Conservation (phyloP, 2,888 invertebrate genomes). For the Litoditis marina region DNA sequence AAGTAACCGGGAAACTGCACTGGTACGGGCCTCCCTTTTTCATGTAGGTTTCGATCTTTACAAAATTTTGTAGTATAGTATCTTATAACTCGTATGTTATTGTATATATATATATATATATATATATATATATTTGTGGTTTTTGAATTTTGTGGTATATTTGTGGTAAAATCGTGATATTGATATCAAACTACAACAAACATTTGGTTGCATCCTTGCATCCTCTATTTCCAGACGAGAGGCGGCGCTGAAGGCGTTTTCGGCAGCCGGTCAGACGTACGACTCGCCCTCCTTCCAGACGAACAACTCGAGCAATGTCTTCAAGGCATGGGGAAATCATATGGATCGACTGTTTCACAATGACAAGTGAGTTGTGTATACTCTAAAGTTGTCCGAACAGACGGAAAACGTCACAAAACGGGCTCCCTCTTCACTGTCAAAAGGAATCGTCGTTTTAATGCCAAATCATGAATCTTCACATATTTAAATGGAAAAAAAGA, state of each 20-base stretch:
- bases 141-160: background rate
- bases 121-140: slow-evolving; percentile 1
- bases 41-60: too few species aligned
- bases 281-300: slow-evolving; percentile 11
- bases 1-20: too few species aligned
- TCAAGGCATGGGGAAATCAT: slow-evolving; percentile 40
- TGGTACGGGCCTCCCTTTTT: too few species aligned
- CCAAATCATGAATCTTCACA: background rate
- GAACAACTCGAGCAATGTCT: slow-evolving; percentile 9
- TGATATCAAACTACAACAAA: too few species aligned
- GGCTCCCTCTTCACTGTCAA: background rate
- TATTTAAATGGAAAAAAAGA: too few species aligned
- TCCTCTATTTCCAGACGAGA: slow-evolving; percentile 23
- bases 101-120: too few species aligned
- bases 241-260: slow-evolving; percentile 25
- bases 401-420: background rate
- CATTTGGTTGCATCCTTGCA: too few species aligned
- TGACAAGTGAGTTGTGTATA: slow-evolving; percentile 15
- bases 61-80: too few species aligned
- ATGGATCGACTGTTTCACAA: slow-evolving; percentile 25
- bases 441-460: background rate
- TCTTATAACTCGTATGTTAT: too few species aligned
- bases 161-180: too few species aligned
- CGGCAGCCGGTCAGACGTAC: slow-evolving; percentile 23
- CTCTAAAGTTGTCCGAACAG: too few species aligned